Evolutionary conservation across 2,113 vertebrate species (phyloP), one percentile per base, ranked within the genome.

Genomic region (Edolisoma coerulescens): DNA sequence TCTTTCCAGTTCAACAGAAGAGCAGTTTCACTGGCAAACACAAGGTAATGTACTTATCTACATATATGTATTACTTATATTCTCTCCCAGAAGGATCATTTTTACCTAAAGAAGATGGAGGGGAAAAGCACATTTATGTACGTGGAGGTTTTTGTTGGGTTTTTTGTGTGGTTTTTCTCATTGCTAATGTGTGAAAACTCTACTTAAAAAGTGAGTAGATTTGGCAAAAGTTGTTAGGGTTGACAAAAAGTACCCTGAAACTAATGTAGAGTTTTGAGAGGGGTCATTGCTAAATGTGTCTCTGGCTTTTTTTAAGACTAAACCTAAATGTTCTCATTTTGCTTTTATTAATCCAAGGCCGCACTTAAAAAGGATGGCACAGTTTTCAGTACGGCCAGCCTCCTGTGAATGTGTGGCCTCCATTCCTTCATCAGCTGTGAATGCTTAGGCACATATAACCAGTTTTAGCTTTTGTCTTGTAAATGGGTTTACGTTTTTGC

Each of bases 21-120:
- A 99, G 73, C 99, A 99, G 65, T 99, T 99, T 97, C 99, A 99
- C 87, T 99, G 99, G 99, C 99, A 99, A 89, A 97, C 98, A 79
- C 99, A 99, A 99, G 99, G 99, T 99, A 99, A 96, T 57, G 14
- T 69, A 54, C 60, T 81, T 88, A 35, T 6, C 37, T 86, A 10
- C 14, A 17, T 64, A 11, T 28, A 47, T 14, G 9, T 81, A 32
- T 41, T 67, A 27, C 9, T 26, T 9, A 27, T 5, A 13, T 71
- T 50, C 3, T 54, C 32, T 65, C n/a, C 16, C 42, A 71, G 35
- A 92, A 81, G 24, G 2, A 73, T 52, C 3, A 10, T 69, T 33
- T 89, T 82, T 50, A 61, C n/a, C 37, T 49, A 39, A 89, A 32
- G 21, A 54, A 54, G 19, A 52, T 27, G 5, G 33, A 59, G 15